Evolutionary conservation across 2,113 vertebrate genomes (phyloP).

Genomic region (Aegotheles bennettii): DNA sequence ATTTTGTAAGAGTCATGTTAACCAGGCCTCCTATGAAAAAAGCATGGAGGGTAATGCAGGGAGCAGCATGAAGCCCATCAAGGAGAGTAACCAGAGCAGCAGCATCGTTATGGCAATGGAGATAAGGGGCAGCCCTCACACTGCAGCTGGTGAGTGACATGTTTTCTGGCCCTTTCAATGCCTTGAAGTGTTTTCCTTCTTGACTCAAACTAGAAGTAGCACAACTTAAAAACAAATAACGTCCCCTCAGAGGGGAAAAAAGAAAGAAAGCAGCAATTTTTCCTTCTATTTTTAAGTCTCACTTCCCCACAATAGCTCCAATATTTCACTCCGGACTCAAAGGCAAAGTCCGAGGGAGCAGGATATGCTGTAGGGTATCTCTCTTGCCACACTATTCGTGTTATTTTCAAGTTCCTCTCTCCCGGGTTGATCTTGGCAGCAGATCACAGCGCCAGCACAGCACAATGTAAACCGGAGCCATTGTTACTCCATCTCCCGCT

Average conservation of each 20-base stretch:
- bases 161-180: slow-evolving; percentile 12
- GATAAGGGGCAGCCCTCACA: slow-evolving; percentile 16
- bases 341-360: slow-evolving; percentile 37
- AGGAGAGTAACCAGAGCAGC: slow-evolving; percentile 17
- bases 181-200: slow-evolving; percentile 20
- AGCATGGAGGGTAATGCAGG: accelerated
- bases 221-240: neutral
- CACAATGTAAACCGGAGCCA: slow-evolving; percentile 61
- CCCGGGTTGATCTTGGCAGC: slow-evolving; percentile 68
- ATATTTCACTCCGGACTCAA: slow-evolving; percentile 56
- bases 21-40: neutral
- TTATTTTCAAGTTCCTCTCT: slow-evolving; percentile 68
- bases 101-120: neutral
- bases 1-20: neutral
- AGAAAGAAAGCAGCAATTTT: neutral
- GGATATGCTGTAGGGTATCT: slow-evolving; percentile 70
- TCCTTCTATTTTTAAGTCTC: slow-evolving; percentile 46
- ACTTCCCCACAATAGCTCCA: slow-evolving; percentile 36
- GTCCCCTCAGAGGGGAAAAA: neutral
- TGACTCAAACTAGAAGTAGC: slow-evolving; percentile 7
- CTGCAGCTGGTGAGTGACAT: slow-evolving; percentile 5
- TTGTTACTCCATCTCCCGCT: slow-evolving; percentile 61
- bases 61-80: neutral
- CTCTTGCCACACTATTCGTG: slow-evolving; percentile 54
- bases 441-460: slow-evolving; percentile 22